Evolutionary conservation across 1,140 invertebrate species (phyloP).

Genomic region (Bathynomus jamesi): DNA sequence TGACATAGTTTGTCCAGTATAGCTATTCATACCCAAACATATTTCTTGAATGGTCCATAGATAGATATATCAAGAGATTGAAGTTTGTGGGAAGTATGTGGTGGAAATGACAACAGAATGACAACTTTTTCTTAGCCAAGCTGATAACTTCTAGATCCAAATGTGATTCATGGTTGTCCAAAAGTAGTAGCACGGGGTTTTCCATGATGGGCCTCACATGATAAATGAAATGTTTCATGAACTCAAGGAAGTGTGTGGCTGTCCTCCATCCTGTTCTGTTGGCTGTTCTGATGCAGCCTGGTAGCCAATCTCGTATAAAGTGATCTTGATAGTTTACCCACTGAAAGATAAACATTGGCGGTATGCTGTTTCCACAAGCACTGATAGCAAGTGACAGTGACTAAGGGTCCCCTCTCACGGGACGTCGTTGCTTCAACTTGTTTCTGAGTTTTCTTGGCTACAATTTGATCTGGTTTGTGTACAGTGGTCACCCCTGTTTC

Average conservation of each 20-base stretch:
- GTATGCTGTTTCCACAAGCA: constrained; percentile 39
- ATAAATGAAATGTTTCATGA: too few species aligned
- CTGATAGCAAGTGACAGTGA: constrained; percentile 32
- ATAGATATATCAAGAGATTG: constrained; percentile 49
- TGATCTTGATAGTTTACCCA: constrained; percentile 37
- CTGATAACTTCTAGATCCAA: too few species aligned
- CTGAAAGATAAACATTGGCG: constrained; percentile 41
- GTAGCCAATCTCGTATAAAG: constrained; percentile 39
- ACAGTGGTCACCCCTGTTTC: constrained; percentile 49
- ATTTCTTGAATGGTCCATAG: too few species aligned
- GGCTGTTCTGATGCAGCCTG: constrained; percentile 36
- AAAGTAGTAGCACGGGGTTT: too few species aligned
- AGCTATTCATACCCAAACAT: constrained; percentile 39
- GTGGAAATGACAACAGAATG: constrained; percentile 42
- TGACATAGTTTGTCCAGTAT: constrained; percentile 39
- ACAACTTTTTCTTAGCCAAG: too few species aligned
- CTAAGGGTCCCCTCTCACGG: constrained; percentile 45
- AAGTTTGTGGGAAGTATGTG: constrained; percentile 43
- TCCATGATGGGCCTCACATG: too few species aligned
- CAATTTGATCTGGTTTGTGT: constrained; percentile 44
- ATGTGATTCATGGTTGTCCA: too few species aligned
- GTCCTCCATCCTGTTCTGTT: constrained; percentile 40
- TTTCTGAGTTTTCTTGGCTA: constrained; percentile 42
- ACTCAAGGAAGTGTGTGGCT: too few species aligned
- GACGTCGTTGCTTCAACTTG: constrained; percentile 46